Evolutionary conservation across 2,888 invertebrate genomes (phyloP), one percentile per base, ranked within the genome.

Genomic region (Hirtodrosophila cameraria): DNA sequence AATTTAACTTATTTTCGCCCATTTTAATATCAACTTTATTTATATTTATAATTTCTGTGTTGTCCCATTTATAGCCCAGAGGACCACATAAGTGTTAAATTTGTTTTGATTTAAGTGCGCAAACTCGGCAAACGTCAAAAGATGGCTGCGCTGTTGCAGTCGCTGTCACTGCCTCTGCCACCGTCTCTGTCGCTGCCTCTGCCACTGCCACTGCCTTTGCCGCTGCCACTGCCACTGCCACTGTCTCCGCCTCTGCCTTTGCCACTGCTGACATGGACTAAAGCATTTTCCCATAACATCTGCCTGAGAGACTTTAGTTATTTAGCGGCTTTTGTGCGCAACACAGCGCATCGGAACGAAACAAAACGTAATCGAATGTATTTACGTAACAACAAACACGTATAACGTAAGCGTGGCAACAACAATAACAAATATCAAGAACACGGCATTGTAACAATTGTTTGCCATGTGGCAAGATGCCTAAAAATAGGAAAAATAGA

Each of bases 81-180:
- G 13, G 27, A 61, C 68, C 48, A 31, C 41, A 31, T 46, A 42
- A 35, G 70, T 57, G 70, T 71, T 71, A 71, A 71, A 58, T 71
- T 71, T 73, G 70, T 71, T 71, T 71, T 71, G 70, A 68, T 71
- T 46, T 9, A 49, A 74, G 53, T 71, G 70, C 70, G 70, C 70
- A 71, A 30, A 50, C 70, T 55, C 70, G 27, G 30, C 35, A 27
- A 57, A 71, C 69, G 57, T 58, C 68, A 67, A 60, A 11, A 25
- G 13, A 27, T 7, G 30, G 55, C 67, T 45, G 63, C 59, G 53
- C 67, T 43, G 69, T 60, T 15, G 31, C 31, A 7, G 54, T 35
- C 41, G 61, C 49, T 30, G 48, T 6, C 48, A 11, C 35, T 18
- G 48, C 6, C 45, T 0, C 35, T 16, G 57, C 11, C 35, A 0